Evolutionary conservation across 92 coral and sea anemone genomes (phyloP), one percentile per base, ranked within the genome.

Genomic region (Paramuricea clavata): DNA sequence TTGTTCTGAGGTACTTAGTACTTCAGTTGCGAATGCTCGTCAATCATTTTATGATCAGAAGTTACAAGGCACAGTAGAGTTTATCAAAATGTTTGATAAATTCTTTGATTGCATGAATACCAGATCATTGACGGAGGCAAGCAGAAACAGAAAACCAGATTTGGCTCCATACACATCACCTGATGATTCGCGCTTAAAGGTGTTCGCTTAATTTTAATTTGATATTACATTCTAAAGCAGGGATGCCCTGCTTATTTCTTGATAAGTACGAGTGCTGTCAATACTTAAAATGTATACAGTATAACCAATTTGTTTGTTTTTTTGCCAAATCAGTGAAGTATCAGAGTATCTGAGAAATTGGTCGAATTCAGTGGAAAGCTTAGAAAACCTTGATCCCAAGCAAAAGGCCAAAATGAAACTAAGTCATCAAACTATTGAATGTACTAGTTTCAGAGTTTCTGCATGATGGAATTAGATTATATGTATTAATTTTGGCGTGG

Each of bases 21-120:
- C 61, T 6, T 12, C 81, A 15, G 81, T 75, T 23, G 81, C 81
- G 0, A 26, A 75, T 75, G 81, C 81, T 7, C 64, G 44, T 21
- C n/a, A 27, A 19, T 22, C 35, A 8, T 75, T 75, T 47, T 44
- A 49, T 32, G 52, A 15, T 17, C 15, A 28, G 16, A 10, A 44
- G 12, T 16, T 44, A 11, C 12, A 41, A 41, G 80, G 60, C 7
- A 74, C 80, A 22, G 80, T 41, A 32, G 30, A 47, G 56, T 74
- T 74, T 74, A 49, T 44, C 3, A 34, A 27, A 47, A 74, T 19
- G 28, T 74, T 74, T 47, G 80, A 74, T 23, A 41, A 44, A 8
- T 74, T 74, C 34, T 74, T 74, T 44, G 80, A 74, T 44, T 74
- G 80, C 35, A 12, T 74, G 59, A 74, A 74, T 56, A 44, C 32